phyloP scores from a whole-genome alignment of 2,797 vertebrate species.

The Cynopterus sphinx region DNA sequence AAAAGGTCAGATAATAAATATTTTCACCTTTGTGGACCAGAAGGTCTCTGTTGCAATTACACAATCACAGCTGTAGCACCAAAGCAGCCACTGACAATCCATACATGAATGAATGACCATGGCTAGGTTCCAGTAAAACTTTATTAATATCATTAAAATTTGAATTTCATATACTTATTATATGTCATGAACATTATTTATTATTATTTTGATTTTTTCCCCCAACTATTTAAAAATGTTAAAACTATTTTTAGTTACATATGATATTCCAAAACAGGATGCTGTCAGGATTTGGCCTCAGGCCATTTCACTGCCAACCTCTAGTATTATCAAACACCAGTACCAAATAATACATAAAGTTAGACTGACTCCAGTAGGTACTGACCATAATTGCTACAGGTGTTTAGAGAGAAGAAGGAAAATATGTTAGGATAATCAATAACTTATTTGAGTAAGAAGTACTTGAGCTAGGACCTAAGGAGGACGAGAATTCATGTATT shows the following conservation, averaged over 20 bases:
- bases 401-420: background rate
- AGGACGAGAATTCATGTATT: background rate
- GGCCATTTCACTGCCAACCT: background rate
- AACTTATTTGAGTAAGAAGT: background rate
- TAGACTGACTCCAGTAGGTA: background rate
- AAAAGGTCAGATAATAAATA: background rate
- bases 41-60: background rate
- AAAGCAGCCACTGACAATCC: background rate
- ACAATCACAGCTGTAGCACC: background rate
- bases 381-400: background rate
- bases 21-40: background rate
- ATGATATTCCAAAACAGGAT: background rate
- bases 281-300: background rate
- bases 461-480: background rate
- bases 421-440: background rate
- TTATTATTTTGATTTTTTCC: background rate
- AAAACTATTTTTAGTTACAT: background rate
- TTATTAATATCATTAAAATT: background rate
- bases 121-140: background rate
- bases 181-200: background rate
- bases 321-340: background rate
- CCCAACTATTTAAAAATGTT: constrained; percentile 2
- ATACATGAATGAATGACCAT: background rate
- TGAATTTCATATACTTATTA: background rate
- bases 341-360: background rate